Conservation (phyloP, 2,113 vertebrate species). For the Heterochromis multidens region DNA sequence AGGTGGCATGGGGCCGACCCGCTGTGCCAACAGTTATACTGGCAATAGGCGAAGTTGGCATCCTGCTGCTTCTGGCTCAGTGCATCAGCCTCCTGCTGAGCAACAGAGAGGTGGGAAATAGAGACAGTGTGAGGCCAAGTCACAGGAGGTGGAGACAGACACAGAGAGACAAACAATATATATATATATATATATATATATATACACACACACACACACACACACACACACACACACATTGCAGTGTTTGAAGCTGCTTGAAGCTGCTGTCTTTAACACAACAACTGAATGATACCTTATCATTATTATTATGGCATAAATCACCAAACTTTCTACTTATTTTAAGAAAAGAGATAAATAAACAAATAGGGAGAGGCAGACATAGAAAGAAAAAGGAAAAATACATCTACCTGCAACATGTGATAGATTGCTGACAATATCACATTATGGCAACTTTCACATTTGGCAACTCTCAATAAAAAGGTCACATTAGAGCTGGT, state of each 20-base stretch:
- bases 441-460: too few relatives aligned
- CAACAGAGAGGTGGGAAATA: conserved; percentile 26
- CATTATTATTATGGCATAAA: not conserved
- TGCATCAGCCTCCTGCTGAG: conserved; percentile 51
- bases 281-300: not conserved
- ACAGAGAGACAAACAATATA: not conserved
- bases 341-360: not conserved
- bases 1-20: conserved; percentile 31
- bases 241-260: too few relatives aligned
- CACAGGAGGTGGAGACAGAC: not conserved
- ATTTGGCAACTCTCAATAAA: not conserved
- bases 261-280: not conserved
- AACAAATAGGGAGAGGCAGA: not conserved
- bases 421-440: not conserved
- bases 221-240: too few relatives aligned
- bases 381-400: not conserved
- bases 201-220: not conserved
- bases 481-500: not conserved
- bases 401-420: not conserved
- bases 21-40: conserved; percentile 53
- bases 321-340: not conserved
- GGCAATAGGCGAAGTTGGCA: conserved; percentile 35
- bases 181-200: not conserved
- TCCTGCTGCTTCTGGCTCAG: conserved; percentile 16
- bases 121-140: conserved; percentile 26